phyloP scores from a whole-genome alignment of 2,113 vertebrate genomes.

The Pteropus alecto region DNA sequence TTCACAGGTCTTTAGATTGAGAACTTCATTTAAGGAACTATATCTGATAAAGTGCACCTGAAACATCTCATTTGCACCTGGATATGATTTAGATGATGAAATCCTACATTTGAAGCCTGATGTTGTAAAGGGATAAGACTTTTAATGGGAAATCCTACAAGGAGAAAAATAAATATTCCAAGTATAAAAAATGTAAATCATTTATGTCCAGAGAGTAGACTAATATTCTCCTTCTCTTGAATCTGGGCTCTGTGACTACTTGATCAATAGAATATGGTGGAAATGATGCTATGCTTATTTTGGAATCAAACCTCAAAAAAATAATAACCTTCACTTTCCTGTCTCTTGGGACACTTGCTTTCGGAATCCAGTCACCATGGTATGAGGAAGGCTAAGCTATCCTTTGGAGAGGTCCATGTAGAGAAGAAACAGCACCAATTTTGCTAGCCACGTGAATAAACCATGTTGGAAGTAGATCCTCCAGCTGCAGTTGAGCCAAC shows the following conservation, averaged over 20 bases:
- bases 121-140: neutral
- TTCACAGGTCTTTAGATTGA: neutral
- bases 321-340: neutral
- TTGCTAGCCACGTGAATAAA: neutral
- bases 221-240: neutral
- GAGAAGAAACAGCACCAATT: neutral
- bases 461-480: neutral
- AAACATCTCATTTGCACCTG: neutral
- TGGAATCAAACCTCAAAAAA: neutral
- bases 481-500: neutral
- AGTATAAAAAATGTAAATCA: conserved; percentile 26
- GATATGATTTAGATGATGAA: neutral
- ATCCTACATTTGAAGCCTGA: neutral
- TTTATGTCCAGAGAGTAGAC: neutral
- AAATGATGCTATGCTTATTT: neutral
- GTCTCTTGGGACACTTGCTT: neutral
- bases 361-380: neutral
- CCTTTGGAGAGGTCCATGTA: neutral
- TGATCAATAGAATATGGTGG: neutral
- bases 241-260: neutral
- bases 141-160: neutral
- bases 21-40: neutral
- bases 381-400: neutral
- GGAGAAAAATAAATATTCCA: conserved; percentile 3
- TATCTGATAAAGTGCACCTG: neutral